These are phyloP conservation scores for Hirtodrosophila histrioides DNA, from an alignment of 2,888 invertebrate species.

Conservation along the genomic window DNA sequence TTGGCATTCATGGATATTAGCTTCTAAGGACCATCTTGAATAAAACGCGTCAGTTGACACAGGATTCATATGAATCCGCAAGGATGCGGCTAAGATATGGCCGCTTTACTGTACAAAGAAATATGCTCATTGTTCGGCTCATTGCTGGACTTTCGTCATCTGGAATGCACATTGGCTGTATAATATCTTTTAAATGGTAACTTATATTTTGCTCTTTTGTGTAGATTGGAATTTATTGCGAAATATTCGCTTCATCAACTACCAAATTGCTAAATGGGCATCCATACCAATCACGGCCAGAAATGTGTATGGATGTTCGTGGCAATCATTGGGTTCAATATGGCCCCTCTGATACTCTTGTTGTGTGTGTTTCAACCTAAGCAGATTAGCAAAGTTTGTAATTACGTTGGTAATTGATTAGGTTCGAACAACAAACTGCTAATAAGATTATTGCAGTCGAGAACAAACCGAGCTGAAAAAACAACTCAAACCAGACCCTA, in stretches of 20 bases:
- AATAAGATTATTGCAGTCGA: slow-evolving; percentile 85
- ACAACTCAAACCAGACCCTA: slow-evolving; percentile 52
- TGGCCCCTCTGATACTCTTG: not conserved
- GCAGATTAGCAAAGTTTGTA: slow-evolving; percentile 85
- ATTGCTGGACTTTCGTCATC: no score
- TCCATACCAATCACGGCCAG: slow-evolving; percentile 18
- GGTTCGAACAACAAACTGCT: slow-evolving; percentile 85
- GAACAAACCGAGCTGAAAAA: slow-evolving; percentile 81
- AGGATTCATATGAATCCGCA: no score
- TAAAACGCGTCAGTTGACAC: no score
- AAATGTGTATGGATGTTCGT: slow-evolving; percentile 11
- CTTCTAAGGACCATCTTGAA: no score
- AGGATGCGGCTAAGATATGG: no score
- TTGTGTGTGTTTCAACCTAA: slow-evolving; percentile 63
- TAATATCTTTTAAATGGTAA: no score
- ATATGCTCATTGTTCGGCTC: no score
- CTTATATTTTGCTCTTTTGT: no score
- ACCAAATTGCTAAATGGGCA: slow-evolving; percentile 33
- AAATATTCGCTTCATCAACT: slow-evolving; percentile 28
- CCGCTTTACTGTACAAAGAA: no score
- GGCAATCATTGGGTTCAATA: slow-evolving; percentile 6
- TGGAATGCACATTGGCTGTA: no score
- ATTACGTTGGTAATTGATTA: slow-evolving; percentile 85
- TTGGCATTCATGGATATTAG: no score
- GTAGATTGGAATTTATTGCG: slow-evolving; percentile 19